Evolutionary conservation across 2,888 invertebrate genomes (phyloP).

Genomic region (Hypolimnas misippus): DNA sequence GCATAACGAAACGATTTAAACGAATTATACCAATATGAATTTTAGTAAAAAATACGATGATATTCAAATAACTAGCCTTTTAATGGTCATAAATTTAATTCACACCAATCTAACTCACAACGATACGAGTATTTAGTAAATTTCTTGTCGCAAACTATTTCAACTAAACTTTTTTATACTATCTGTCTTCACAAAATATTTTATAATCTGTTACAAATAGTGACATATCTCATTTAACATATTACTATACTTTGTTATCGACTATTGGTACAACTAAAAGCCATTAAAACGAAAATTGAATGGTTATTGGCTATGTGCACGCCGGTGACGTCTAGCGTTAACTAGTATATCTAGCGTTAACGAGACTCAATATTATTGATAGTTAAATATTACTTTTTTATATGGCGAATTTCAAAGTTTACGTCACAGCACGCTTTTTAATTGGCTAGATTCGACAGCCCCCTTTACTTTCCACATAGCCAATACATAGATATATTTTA

Average conservation of each 20-base stretch:
- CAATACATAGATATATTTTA: neutral
- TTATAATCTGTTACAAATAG: slow-evolving; percentile 4
- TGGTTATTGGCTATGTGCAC: too few species aligned
- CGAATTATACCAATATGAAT: too few species aligned
- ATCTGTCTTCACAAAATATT: slow-evolving; percentile 1
- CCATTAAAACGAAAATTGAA: too few species aligned
- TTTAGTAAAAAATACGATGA: too few species aligned
- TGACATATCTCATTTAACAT: too few species aligned
- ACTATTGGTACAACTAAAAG: too few species aligned
- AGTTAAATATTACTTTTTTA: too few species aligned
- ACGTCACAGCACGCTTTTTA: neutral
- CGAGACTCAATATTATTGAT: too few species aligned
- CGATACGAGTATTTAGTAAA: slow-evolving; percentile 42
- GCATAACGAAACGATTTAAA: neutral
- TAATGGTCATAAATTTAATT: slow-evolving; percentile 19
- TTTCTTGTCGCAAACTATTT: slow-evolving; percentile 11
- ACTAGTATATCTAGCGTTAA: too few species aligned
- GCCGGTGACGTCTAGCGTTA: too few species aligned
- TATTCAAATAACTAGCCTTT: slow-evolving; percentile 12
- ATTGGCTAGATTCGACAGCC: neutral
- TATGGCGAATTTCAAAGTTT: too few species aligned
- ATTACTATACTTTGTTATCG: too few species aligned
- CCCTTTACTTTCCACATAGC: neutral
- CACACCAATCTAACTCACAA: slow-evolving; percentile 41
- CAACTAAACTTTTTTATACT: slow-evolving; percentile 17